A percentile compares a stretch with the other conserved stretches of the same genome.
Conservation (phyloP, 92 coral and sea anemone species). For the Epizoanthus fatuus region DNA sequence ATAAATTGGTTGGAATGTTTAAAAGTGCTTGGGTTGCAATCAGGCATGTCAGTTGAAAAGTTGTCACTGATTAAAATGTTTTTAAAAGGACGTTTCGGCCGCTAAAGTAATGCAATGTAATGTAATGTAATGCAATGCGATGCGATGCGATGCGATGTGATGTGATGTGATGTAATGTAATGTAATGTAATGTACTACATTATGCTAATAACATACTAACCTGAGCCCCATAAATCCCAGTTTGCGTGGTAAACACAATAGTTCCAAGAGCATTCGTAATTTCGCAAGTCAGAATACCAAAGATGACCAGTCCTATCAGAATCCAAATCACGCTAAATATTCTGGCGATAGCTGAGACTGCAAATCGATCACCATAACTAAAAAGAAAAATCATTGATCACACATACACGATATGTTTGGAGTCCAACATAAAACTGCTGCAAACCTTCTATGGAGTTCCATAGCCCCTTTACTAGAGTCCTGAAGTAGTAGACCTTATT, state of each 20-base stretch:
- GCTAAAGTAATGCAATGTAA: not conserved
- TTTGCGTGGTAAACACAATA: slow-evolving; percentile 30
- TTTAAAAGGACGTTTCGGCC: too few species aligned
- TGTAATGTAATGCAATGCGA: not conserved
- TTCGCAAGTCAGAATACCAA: slow-evolving; percentile 50
- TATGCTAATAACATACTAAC: slow-evolving; percentile 10
- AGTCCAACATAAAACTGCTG: too few species aligned
- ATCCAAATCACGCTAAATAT: slow-evolving; percentile 58
- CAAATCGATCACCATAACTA: slow-evolving; percentile 62
- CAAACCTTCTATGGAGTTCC: too few species aligned
- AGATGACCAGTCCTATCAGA: slow-evolving; percentile 49
- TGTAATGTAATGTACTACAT: not conserved
- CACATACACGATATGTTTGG: not conserved
- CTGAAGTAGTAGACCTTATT: too few species aligned
- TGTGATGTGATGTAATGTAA: not conserved
- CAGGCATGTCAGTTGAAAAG: too few species aligned
- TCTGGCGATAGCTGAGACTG: slow-evolving; percentile 43
- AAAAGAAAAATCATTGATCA: not conserved
- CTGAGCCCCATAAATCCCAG: slow-evolving; percentile 52
- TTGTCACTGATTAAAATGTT: too few species aligned
- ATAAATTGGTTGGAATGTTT: too few species aligned
- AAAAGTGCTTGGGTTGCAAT: too few species aligned
- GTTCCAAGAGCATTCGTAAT: slow-evolving; percentile 47
- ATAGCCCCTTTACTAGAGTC: too few species aligned
- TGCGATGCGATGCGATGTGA: not conserved